These are phyloP conservation scores for Flabesymbios commensalis DNA, from an alignment of 2,888 invertebrate species.

Conservation along the genomic window DNA sequence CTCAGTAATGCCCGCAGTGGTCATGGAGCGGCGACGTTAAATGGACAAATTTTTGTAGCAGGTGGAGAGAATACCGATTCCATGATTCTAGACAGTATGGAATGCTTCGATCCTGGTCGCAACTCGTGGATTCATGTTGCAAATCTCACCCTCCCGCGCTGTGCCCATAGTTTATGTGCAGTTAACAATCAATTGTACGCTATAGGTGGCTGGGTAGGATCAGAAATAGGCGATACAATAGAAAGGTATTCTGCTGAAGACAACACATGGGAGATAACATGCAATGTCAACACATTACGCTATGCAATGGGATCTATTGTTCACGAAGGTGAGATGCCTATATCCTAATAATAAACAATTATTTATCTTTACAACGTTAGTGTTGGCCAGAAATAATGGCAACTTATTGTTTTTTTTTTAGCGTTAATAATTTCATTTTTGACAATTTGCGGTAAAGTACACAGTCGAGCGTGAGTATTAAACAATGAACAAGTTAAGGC, in stretches of 20 bases:
- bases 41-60: constrained; percentile 85
- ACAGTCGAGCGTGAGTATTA: not conserved
- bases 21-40: constrained; percentile 82
- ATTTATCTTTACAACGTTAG: not conserved
- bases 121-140: constrained; percentile 68
- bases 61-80: constrained; percentile 87
- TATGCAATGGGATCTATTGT: constrained; percentile 91
- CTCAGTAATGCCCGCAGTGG: constrained; percentile 85
- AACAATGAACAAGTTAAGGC: no score
- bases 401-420: not conserved
- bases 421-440: no score
- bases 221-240: constrained; percentile 85
- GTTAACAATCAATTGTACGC: constrained; percentile 82
- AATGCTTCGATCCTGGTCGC: constrained; percentile 52
- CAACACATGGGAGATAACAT: constrained; percentile 78
- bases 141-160: constrained; percentile 64
- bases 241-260: constrained; percentile 82
- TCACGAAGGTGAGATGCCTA: constrained; percentile 69
- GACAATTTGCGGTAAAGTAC: not conserved
- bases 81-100: constrained; percentile 70
- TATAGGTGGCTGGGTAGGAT: constrained; percentile 91
- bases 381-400: not conserved
- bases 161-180: constrained; percentile 86
- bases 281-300: constrained; percentile 80
- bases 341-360: not conserved